Evolutionary conservation across 2,888 invertebrate species (phyloP), one percentile per base, ranked within the genome.

Genomic region (Chaitophorus viminalis): DNA sequence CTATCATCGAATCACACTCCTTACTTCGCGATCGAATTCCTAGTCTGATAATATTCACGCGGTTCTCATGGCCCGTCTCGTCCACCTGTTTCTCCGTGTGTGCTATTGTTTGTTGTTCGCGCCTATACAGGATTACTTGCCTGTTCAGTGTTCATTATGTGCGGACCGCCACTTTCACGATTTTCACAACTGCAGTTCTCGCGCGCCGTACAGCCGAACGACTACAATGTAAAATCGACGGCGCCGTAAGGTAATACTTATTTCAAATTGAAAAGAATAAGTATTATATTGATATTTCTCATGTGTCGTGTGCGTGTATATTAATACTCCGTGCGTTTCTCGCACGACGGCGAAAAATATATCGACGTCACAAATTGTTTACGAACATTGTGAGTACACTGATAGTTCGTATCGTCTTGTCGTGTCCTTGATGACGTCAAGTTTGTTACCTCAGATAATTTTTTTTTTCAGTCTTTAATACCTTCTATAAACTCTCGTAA

Each of bases 121-220:
- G 9, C 60, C 14, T 46, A 46, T 46, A 21, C 21, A 21, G 21
- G 21, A 31, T 78, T 5, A 31, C n/a, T 5, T 60, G n/a, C n/a
- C n/a, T n/a, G n/a, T n/a, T n/a, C n/a, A n/a, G n/a, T n/a, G 65
- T 65, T 9, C 21, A 14, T 78, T 65, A 33, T 25, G 54, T 29
- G 6, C 11, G 54, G 25, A 11, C 84, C 79, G 81, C 81, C 87
- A 75, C 87, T 87, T 87, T 87, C 87, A 87, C 87, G 75, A 81
- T 87, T 87, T 87, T 87, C 81, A 87, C 87, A 87, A 87, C 87
- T 60, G 46, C n/a, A n/a, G n/a, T 25, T 25, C 68, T 65, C 70
- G 11, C 46, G 75, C 46, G 31, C 54, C 29, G 60, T 74, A 70
- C 75, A 36, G 21, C 60, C 60, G 65, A 36, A 8, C 74, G 46